Evolutionary conservation across 2,113 vertebrate species (phyloP).

Genomic region (Deroptyus accipitrinus): DNA sequence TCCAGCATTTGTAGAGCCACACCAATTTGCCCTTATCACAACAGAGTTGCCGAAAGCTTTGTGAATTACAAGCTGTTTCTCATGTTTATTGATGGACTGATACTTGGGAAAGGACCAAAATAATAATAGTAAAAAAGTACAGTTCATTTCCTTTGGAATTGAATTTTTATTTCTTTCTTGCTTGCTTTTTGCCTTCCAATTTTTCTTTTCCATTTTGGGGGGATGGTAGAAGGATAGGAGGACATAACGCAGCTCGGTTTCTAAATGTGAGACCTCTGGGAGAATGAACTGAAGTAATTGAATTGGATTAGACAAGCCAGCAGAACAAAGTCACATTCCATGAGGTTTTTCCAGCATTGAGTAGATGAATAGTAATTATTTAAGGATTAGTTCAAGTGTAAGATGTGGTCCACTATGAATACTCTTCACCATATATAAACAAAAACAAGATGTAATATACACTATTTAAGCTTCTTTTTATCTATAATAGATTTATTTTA

Average conservation of each 20-base stretch:
- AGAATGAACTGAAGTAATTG: slow-evolving; percentile 74
- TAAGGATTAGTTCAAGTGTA: slow-evolving; percentile 77
- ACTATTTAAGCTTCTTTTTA: slow-evolving; percentile 77
- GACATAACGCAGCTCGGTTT: slow-evolving; percentile 57
- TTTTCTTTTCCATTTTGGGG: not conserved
- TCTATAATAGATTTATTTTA: slow-evolving; percentile 77
- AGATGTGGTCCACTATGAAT: slow-evolving; percentile 78
- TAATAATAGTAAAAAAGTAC: slow-evolving; percentile 15
- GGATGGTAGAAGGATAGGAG: not conserved
- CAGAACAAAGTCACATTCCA: slow-evolving; percentile 76
- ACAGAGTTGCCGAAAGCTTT: slow-evolving; percentile 51
- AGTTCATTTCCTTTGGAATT: slow-evolving; percentile 57
- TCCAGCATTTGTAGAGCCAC: slow-evolving; percentile 49
- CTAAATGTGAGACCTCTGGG: slow-evolving; percentile 69
- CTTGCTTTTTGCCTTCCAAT: not conserved
- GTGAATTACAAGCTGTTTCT: slow-evolving; percentile 72
- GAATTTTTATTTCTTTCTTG: not conserved
- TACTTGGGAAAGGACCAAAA: slow-evolving; percentile 68
- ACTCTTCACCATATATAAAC: slow-evolving; percentile 72
- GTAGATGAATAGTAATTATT: slow-evolving; percentile 80
- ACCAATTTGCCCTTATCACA: slow-evolving; percentile 68
- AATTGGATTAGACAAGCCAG: slow-evolving; percentile 77
- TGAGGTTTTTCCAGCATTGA: slow-evolving; percentile 69
- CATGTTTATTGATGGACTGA: slow-evolving; percentile 75
- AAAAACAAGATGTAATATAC: slow-evolving; percentile 75